A percentile compares a stretch with the other conserved stretches of the same genome.
Conservation (phyloP, 2,888 invertebrate genomes). For the Drosophila crucigera region DNA sequence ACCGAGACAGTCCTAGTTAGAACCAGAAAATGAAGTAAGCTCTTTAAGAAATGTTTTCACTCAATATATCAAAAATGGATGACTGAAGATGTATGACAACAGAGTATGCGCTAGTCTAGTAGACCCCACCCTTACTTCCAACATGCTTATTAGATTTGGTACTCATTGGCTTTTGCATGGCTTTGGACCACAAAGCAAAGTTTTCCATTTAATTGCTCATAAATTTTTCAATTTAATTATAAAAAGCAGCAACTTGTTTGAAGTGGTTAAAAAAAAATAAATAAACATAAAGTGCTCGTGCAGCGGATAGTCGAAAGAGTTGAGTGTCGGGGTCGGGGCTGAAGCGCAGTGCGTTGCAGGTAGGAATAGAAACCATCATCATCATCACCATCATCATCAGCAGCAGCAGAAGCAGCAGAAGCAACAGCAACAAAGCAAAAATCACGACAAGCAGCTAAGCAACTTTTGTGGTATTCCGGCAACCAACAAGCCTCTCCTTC, state of each 20-base stretch:
- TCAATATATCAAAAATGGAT: not conserved
- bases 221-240: constrained; percentile 80
- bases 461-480: constrained; percentile 53
- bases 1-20: not conserved
- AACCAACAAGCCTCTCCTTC: not conserved
- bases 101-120: not conserved
- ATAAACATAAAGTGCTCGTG: constrained; percentile 23
- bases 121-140: not conserved
- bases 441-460: constrained; percentile 51
- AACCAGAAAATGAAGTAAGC: not conserved
- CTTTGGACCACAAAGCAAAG: constrained; percentile 68
- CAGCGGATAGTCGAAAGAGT: not conserved
- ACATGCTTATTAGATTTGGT: constrained; percentile 15
- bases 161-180: constrained; percentile 36
- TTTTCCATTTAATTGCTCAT: constrained; percentile 81
- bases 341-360: constrained; percentile 8
- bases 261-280: constrained; percentile 58
- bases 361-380: constrained; percentile 56
- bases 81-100: not conserved
- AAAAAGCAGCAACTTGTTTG: constrained; percentile 76
- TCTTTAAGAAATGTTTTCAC: not conserved
- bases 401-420: not conserved
- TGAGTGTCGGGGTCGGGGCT: not conserved
- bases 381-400: constrained; percentile 9
- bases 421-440: constrained; percentile 18